Evolutionary conservation across 2,797 vertebrate species (phyloP), one percentile per base, ranked within the genome.

Genomic region (Rhyacichthys aspro): DNA sequence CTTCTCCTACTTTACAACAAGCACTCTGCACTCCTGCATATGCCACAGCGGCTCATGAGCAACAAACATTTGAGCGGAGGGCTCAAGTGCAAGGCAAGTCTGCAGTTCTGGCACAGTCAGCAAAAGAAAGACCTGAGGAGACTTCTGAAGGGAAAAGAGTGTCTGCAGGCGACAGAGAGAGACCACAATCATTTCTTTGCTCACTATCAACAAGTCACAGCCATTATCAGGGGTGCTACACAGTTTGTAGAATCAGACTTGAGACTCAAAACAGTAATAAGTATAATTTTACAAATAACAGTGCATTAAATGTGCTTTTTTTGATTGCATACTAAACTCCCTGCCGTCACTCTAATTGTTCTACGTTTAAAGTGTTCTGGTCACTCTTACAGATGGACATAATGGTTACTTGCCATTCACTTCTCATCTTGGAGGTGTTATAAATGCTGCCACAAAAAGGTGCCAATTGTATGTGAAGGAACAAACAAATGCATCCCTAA

Each of bases 171-270:
- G 9, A 61, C 37, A 56, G 16, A 49, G 55, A 47, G 23, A 66
- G 23, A 62, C 32, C 50, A 59, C 49, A 75, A 70, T 63, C 33
- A 59, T 61, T 59, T 64, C 52, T 63, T 76, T 64, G 67, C 70
- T 63, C 57, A 71, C 67, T 55, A 72, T 46, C 63, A 70, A 83
- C 58, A 52, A 75, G 46, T 79, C 75, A 56, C 49, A 46, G 57
- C 55, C 55, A 47, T 75, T 75, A 48, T 18, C 38, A 52, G 37
- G 17, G 36, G 15, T 14, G 34, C 34, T 19, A 12, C 16, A 38
- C 12, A 38, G 17, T 33, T 1, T 36, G n/a, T 15, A 50, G 10
- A 39, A 14, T 11, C 16, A 18, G 36, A 38, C n/a, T n/a, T n/a
- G n/a, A n/a, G n/a, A n/a, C n/a, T n/a, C n/a, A n/a, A n/a, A n/a